Evolutionary conservation across 2,797 vertebrate genomes (phyloP), one percentile per base, ranked within the genome.

Genomic region (Leptatherina wallacei): DNA sequence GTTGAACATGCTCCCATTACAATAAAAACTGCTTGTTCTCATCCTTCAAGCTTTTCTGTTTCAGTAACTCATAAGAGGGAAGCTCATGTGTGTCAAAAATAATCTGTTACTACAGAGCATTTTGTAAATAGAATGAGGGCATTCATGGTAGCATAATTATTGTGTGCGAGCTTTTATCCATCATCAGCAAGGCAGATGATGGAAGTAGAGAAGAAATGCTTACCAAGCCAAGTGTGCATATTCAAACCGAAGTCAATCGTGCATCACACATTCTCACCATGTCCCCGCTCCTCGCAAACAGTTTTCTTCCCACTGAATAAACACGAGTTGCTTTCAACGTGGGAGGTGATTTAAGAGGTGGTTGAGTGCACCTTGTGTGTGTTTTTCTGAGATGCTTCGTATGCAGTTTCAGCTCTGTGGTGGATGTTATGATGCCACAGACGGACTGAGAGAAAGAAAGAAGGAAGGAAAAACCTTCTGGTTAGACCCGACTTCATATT

Each of bases 281-380:
- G 36, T 59, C 33, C 20, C 38, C 9, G 11, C 65, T 80, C 30
- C 60, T 75, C 22, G 0, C 51, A 30, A 79, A 69, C 65, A 36
- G 3, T 49, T 81, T 22, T 55, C 47, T 59, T 62, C 72, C 42
- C 40, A 36, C 60, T 49, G 61, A 78, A 69, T 24, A 71, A 65
- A 84, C 61, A 47, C 2, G 57, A 72, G 55, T 66, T 73, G 24
- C 33, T 18, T 51, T 29, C 16, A 40, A n/a, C 0, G 35, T 74
- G 67, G 75, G 67, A 81, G 60, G 71, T 33, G 52, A 71, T 78
- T 77, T 74, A 42, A 73, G 69, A 56, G 69, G 30, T 36, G 36
- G 44, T 4, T 49, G 69, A 83, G 69, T 76, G 42, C 61, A 51
- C 38, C 35, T 51, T 56, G 60, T 60, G 58, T 74, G 9, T 54